Evolutionary conservation across 2,888 invertebrate genomes (phyloP), one percentile per base, ranked within the genome.

Genomic region (Beris chalybata): DNA sequence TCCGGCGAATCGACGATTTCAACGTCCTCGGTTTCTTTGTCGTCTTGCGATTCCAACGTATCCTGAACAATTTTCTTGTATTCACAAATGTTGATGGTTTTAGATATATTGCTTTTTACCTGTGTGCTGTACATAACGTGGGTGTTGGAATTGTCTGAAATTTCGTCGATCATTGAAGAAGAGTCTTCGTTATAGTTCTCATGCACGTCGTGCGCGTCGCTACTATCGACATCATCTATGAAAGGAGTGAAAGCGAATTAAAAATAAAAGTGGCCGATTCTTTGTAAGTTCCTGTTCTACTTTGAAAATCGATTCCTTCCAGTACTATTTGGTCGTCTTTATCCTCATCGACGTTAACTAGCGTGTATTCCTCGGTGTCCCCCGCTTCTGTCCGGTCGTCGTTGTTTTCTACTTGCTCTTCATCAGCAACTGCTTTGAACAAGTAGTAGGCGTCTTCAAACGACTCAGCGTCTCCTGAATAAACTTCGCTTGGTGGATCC

Each of bases 1-100:
- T 11, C 44, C 15, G 30, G 22, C 2, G 4, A 32, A 63, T 69
- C 66, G 7, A 73, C 72, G 13, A 63, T 58, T 50, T 70, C 71
- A 57, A 57, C 73, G 47, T 75, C 71, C 4, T 70, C 72, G 15
- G 67, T 66, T 9, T 73, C 72, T 2, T 74, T 76, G 4, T 67
- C 66, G 0, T 73, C 69, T 30, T 63, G 22, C 22, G 22, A 22
- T 22, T 22, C 22, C 22, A 22, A 22, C 1, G 22, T 22, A 22
- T 22, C 22, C 22, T 22, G 22, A 22, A 22, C 22, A 22, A 2
- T 22, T 22, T 3, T 22, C 3, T 3, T 3, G 22, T 22, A 22
- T 22, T 22, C 3, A 22, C 22, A 22, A 22, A 22, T 22, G 22
- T 22, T 22, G 22, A 22, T 22, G 22, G 3, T 22, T 22, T 22